phyloP scores from a whole-genome alignment of 2,888 invertebrate genomes.

The Sarcophaga subvicina region DNA sequence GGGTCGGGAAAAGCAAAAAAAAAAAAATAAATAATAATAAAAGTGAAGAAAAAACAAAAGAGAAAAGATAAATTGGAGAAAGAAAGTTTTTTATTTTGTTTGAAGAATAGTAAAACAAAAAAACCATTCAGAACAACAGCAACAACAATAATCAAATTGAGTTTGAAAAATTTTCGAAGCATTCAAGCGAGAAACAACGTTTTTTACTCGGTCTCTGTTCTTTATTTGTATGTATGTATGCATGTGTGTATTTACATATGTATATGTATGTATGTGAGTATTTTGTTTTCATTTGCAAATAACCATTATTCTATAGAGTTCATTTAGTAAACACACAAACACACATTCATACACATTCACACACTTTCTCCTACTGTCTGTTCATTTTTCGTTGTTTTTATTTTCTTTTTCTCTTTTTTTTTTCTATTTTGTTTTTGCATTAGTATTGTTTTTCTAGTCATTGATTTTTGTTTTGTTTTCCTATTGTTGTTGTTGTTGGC shows the following conservation, averaged over 20 bases:
- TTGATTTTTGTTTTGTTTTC: constrained; percentile 59
- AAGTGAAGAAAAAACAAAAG: background rate
- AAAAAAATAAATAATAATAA: constrained; percentile 14
- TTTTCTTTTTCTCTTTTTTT: constrained; percentile 24
- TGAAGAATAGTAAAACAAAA: constrained; percentile 42
- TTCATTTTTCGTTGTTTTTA: constrained; percentile 21
- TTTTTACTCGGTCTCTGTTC: constrained; percentile 24
- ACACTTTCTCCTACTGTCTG: background rate
- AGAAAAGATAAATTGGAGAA: constrained; percentile 12
- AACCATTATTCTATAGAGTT: constrained; percentile 62
- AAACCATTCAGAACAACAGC: constrained; percentile 52
- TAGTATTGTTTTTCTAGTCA: constrained; percentile 60
- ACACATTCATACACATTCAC: background rate
- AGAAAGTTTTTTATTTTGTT: background rate
- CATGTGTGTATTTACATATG: background rate
- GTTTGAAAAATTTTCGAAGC: constrained; percentile 60
- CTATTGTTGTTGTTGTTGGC: background rate
- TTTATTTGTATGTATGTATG: background rate
- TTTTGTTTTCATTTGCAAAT: constrained; percentile 64
- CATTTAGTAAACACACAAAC: constrained; percentile 53
- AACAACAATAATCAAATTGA: constrained; percentile 65
- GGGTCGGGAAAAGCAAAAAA: constrained; percentile 8
- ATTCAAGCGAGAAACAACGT: constrained; percentile 59
- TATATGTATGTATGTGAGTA: background rate
- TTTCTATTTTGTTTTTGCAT: background rate